A percentile compares a stretch with the other conserved stretches of the same genome.
Conservation (phyloP, 2,113 vertebrate species). For the Alligator mississippiensis region DNA sequence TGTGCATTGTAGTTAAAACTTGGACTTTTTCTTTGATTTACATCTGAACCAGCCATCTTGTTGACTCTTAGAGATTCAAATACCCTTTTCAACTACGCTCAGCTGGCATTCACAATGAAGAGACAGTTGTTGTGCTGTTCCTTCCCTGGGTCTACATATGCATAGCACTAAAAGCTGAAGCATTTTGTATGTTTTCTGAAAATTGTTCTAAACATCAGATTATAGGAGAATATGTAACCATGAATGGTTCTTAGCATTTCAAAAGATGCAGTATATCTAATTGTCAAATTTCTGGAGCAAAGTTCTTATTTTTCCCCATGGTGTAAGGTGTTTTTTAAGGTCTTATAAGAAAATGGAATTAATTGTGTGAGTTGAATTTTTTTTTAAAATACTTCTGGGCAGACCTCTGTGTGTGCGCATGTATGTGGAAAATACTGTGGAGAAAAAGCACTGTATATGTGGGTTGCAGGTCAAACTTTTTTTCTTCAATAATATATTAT, state of each 20-base stretch:
- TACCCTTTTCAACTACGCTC: neutral
- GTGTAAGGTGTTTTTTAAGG: neutral
- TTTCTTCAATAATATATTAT: neutral
- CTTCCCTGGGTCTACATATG: neutral
- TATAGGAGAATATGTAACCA: neutral
- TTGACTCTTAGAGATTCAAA: neutral
- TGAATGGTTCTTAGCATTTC: rapidly evolving
- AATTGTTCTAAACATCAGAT: neutral
- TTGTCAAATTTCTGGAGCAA: neutral
- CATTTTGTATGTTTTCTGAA: neutral
- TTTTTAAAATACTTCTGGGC: neutral
- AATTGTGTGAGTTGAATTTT: neutral
- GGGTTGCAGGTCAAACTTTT: neutral
- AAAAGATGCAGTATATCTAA: neutral
- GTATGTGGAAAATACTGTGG: neutral
- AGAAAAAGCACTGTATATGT: neutral
- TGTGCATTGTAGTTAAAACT: neutral
- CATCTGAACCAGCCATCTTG: neutral
- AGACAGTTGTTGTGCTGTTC: neutral
- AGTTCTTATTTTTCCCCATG: neutral
- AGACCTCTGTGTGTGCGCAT: neutral
- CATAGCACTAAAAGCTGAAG: neutral
- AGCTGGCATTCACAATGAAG: neutral
- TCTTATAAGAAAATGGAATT: neutral
- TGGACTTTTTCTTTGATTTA: neutral